Evolutionary conservation across 2,888 invertebrate species (phyloP).

Genomic region (Aelia acuminata): DNA sequence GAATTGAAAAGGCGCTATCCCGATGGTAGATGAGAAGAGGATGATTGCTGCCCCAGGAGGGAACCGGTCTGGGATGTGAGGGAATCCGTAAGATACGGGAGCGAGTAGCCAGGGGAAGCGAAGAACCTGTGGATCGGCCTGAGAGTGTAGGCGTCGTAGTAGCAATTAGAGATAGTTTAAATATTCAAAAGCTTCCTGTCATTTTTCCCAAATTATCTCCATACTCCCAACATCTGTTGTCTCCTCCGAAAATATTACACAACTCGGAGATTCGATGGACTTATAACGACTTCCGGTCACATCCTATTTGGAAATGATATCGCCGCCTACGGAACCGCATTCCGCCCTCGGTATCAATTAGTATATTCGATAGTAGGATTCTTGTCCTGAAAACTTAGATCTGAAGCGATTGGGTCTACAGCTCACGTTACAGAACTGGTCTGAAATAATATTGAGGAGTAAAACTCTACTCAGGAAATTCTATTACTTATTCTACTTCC

Average conservation of each 20-base stretch:
- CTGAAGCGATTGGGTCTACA: too few species aligned
- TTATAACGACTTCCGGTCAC: conserved; percentile 1
- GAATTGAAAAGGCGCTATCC: conserved; percentile 13
- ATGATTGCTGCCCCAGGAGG: not conserved
- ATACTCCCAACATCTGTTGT: not conserved
- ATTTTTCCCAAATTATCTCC: not conserved
- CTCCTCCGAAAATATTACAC: not conserved
- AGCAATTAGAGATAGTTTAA: conserved; percentile 29
- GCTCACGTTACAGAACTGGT: too few species aligned
- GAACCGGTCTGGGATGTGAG: conserved; percentile 32
- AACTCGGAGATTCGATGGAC: not conserved
- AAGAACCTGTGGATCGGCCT: not conserved
- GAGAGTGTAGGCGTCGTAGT: not conserved
- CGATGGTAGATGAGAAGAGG: conserved; percentile 3
- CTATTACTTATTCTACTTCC: too few species aligned
- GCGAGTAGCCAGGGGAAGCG: not conserved
- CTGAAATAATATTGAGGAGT: too few species aligned
- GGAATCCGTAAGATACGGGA: not conserved
- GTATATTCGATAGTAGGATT: conserved; percentile 8
- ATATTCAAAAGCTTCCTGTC: conserved; percentile 19
- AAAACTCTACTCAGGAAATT: too few species aligned
- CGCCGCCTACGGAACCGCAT: not conserved
- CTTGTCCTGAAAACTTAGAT: not conserved
- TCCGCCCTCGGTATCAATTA: conserved; percentile 14
- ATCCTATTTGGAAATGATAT: not conserved